Evolutionary conservation across 1,140 invertebrate genomes (phyloP).

Genomic region (Hyposmocoma kahamanoa): DNA sequence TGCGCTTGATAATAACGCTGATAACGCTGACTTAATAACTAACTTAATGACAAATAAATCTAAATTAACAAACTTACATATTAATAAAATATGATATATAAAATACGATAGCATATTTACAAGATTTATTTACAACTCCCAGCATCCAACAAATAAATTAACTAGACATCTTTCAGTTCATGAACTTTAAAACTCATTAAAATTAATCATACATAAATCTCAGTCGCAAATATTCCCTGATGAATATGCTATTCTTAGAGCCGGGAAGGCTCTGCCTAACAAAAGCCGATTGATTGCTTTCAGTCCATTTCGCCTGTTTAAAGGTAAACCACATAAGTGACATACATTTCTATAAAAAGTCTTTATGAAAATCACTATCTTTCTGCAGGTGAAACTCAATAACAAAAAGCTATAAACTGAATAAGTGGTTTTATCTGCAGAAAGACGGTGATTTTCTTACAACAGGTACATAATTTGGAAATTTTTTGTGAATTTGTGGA

Average conservation of each 20-base stretch:
- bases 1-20: not conserved
- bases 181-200: conserved; percentile 13
- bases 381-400: too few relatives aligned
- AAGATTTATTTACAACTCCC: conserved; percentile 5
- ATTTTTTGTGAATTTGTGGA: too few relatives aligned
- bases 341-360: too few relatives aligned
- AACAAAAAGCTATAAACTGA: too few relatives aligned
- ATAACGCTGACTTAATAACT: not conserved
- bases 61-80: not conserved
- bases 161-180: conserved; percentile 1
- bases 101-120: not conserved
- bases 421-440: too few relatives aligned
- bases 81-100: too few relatives aligned
- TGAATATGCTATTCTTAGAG: conserved; percentile 11
- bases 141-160: too few relatives aligned
- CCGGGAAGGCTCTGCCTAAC: conserved; percentile 11
- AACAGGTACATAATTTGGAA: too few relatives aligned
- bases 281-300: conserved; percentile 16
- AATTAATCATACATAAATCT: conserved; percentile 6
- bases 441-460: too few relatives aligned
- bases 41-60: not conserved
- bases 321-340: too few relatives aligned
- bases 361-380: too few relatives aligned
- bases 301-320: too few relatives aligned
- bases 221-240: conserved; percentile 17